Percentiles rank a stretch among this genome's conserved stretches.
phyloP scores from a whole-genome alignment of 64 coral and sea anemone species.

The Catalaphyllia jardinei region DNA sequence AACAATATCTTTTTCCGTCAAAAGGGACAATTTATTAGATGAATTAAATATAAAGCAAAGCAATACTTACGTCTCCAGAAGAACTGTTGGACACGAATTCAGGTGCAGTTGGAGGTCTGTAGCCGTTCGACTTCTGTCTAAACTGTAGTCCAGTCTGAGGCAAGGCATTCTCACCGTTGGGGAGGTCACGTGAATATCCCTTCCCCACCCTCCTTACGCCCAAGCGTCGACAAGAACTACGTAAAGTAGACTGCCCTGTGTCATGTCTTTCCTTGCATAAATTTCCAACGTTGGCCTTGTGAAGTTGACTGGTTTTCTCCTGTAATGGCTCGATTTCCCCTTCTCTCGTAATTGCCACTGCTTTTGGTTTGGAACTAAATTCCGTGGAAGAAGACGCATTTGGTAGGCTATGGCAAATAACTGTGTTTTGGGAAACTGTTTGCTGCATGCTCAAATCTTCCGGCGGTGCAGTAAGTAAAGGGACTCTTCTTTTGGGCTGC shows the following conservation, averaged over 20 bases:
- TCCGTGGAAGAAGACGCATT: neutral
- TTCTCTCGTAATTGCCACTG: neutral
- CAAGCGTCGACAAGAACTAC: neutral
- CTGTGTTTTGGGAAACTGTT: neutral
- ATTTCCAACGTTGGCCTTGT: neutral
- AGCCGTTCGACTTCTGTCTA: neutral
- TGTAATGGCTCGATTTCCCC: neutral
- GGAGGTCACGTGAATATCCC: neutral
- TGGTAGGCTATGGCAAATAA: neutral
- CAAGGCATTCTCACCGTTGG: neutral
- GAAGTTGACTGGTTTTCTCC: neutral
- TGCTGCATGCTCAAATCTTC: neutral
- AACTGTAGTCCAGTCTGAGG: neutral
- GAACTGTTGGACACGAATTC: neutral
- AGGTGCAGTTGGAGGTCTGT: neutral
- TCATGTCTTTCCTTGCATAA: neutral
- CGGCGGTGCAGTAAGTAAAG: neutral
- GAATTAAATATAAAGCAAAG: neutral
- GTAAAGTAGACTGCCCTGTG: neutral
- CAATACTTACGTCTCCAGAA: slow-evolving; percentile 3
- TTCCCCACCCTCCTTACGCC: slow-evolving; percentile 16
- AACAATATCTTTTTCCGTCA: too few species aligned
- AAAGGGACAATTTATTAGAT: too few species aligned
- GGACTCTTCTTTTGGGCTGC: neutral
- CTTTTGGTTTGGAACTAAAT: neutral